These are phyloP conservation scores for Falco rusticolus DNA, from an alignment of 2,797 vertebrate species.

Conservation along the genomic window DNA sequence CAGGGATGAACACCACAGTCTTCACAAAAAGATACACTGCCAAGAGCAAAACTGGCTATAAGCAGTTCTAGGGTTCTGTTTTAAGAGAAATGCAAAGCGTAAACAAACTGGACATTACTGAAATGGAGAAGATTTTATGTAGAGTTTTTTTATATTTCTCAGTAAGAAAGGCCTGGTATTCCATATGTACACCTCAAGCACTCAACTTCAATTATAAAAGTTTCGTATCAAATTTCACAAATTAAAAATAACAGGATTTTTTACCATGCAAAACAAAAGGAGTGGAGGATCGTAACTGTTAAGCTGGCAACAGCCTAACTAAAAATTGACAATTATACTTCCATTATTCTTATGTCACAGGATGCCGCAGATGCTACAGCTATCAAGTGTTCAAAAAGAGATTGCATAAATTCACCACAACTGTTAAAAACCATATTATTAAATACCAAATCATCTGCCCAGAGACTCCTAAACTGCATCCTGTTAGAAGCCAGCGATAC, in stretches of 20 bases:
- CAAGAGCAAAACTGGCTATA: not conserved
- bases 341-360: not conserved
- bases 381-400: not conserved
- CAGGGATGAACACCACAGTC: fast-evolving
- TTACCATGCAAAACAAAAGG: not conserved
- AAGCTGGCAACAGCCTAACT: not conserved
- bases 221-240: not conserved
- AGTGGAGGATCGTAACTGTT: not conserved
- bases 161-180: not conserved
- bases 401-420: not conserved
- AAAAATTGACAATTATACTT: not conserved
- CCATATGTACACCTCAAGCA: not conserved
- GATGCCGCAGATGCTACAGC: not conserved
- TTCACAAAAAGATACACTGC: not conserved
- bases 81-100: not conserved
- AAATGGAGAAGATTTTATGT: not conserved
- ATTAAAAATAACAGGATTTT: not conserved
- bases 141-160: not conserved
- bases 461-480: not conserved
- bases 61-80: not conserved
- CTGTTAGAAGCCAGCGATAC: not conserved
- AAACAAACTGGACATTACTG: not conserved
- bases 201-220: not conserved
- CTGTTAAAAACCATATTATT: not conserved
- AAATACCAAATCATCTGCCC: not conserved